Percentiles rank a stretch among this genome's conserved stretches.
phyloP scores from a whole-genome alignment of 2,888 invertebrate genomes.

The Idaea biselata region DNA sequence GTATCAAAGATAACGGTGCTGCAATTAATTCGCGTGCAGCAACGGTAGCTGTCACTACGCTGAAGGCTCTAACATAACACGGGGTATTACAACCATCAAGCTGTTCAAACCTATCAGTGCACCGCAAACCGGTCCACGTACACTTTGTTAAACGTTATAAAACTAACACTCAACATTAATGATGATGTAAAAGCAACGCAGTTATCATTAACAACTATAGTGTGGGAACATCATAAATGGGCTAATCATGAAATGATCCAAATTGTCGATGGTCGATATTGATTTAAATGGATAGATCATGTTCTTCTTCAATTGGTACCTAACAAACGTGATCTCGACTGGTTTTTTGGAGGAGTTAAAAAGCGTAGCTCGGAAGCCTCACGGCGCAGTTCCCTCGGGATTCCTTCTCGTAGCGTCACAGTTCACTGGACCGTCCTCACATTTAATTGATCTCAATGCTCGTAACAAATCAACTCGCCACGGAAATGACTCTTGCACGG shows the following conservation, averaged over 20 bases:
- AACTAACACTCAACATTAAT: constrained; percentile 19
- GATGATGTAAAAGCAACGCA: constrained; percentile 13
- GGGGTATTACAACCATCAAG: constrained; percentile 8
- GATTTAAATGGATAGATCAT: constrained; percentile 5
- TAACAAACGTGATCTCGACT: constrained; percentile 17
- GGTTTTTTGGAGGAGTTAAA: constrained; percentile 21
- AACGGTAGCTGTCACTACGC: constrained; percentile 51
- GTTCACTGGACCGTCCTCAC: constrained; percentile 53
- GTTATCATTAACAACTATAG: neutral
- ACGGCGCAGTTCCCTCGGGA: constrained; percentile 61
- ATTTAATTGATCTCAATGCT: constrained; percentile 76
- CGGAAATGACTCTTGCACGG: constrained; percentile 62
- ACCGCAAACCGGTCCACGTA: constrained; percentile 17
- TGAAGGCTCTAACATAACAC: constrained; percentile 13
- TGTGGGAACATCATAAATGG: constrained; percentile 10
- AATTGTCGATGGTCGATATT: constrained; percentile 1
- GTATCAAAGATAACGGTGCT: constrained; percentile 39
- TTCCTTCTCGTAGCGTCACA: constrained; percentile 65
- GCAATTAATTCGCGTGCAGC: constrained; percentile 47
- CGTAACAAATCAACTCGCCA: constrained; percentile 71
- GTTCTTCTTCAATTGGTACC: constrained; percentile 3
- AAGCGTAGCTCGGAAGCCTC: constrained; percentile 42
- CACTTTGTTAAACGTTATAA: constrained; percentile 16
- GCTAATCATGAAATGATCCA: constrained; percentile 8
- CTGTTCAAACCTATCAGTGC: constrained; percentile 16